A percentile compares a stretch with the other conserved stretches of the same genome.
These are phyloP conservation scores for Vidua macroura DNA, from an alignment of 2,113 vertebrate genomes.

Conservation along the genomic window DNA sequence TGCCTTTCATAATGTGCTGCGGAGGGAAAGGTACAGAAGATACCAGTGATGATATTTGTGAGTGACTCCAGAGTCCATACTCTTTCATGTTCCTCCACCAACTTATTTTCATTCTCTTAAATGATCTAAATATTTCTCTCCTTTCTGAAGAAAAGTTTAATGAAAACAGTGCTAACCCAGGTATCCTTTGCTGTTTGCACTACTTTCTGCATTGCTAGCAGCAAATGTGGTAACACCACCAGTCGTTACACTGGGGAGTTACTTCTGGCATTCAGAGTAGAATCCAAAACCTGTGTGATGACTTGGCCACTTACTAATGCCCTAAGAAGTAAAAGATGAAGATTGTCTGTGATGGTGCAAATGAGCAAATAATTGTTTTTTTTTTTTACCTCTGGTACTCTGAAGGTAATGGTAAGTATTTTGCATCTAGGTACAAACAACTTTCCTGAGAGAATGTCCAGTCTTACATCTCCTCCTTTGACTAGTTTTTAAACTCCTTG, in stretches of 20 bases:
- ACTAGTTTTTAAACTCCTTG: neutral
- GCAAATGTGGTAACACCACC: neutral
- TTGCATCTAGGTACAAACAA: neutral
- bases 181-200: neutral
- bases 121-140: neutral
- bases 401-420: neutral
- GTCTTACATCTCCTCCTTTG: neutral
- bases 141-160: neutral
- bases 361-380: neutral
- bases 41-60: slow-evolving; percentile 91
- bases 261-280: neutral
- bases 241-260: neutral
- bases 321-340: neutral
- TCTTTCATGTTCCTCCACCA: neutral
- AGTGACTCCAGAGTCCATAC: slow-evolving; percentile 74
- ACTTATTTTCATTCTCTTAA: neutral
- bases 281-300: neutral
- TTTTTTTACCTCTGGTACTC: neutral
- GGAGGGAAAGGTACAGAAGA: slow-evolving; percentile 98
- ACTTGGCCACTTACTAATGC: neutral
- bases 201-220: neutral
- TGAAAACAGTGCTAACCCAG: neutral
- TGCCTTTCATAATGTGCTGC: slow-evolving; percentile 94
- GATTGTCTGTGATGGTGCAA: neutral
- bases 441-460: neutral